Base-by-base conservation (phyloP, 2,113 vertebrate species). In the Varanus salvator region DNA sequence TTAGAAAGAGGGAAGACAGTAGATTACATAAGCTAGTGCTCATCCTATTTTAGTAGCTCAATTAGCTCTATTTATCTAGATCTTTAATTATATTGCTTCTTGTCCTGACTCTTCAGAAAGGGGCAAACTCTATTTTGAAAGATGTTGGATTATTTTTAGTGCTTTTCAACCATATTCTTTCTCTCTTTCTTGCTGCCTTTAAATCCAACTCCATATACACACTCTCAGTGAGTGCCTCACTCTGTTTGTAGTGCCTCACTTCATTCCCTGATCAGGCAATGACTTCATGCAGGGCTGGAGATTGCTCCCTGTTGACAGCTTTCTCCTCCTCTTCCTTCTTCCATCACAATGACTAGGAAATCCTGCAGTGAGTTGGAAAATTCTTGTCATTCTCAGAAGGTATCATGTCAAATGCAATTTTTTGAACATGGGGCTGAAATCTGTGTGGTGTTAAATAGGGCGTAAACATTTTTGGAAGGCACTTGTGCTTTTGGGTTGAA, bases 261-360 rank as follows among this genome's bases (percentile, higher is more conserved):
- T 92, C 52, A 76, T 86, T 84, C 8, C 17, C 44, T 89, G 71
- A 90, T 87, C 31, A 87, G 76, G 80, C 88, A 91, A 88, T 71
- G 86, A 74, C 57, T 91, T 93, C 89, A 90, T 94, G 48, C 81
- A 92, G 84, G 31, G 85, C 0, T 80, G 21, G 6, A 78, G 90
- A 54, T 75, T 89, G 54, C 1, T 91, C 75, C 85, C 85, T 54
- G 5, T 15, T 31, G 21, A 57, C 84, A 89, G 72, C 31, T 29
- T 60, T 90, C 60, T 91, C 75, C 80, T 94, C 71, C 12, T 74
- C 80, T 31, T 78, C 54, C 57, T 83, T 60, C 64, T 78, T 84
- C 74, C 23, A 29, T 31, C 87, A 60, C 81, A 92, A 44, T 8
- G 57, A 87, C 66, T 90, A 91, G 52, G 75, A 68, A 77, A 15